Evolutionary conservation across 2,888 invertebrate genomes (phyloP).

Genomic region (Lacanobia wlatinum): DNA sequence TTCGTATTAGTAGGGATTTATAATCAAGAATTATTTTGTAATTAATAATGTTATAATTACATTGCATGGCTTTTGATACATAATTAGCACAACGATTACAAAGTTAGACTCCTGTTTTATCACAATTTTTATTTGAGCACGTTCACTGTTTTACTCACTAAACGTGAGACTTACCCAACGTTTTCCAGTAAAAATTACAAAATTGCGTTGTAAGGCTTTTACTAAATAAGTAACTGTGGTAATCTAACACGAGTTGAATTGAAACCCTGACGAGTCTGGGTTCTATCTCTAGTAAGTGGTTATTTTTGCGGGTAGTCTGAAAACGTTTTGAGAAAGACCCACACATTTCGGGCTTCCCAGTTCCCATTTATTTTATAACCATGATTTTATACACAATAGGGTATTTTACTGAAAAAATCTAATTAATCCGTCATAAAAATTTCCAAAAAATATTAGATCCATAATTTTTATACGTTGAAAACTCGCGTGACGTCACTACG

Average conservation of each 20-base stretch:
- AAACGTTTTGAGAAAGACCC: neutral
- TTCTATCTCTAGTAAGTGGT: neutral
- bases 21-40: slow-evolving; percentile 1
- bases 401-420: too few relatives aligned
- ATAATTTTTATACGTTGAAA: too few relatives aligned
- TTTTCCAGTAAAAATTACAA: slow-evolving; percentile 34
- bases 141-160: slow-evolving; percentile 32
- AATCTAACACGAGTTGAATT: neutral
- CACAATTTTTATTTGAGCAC: slow-evolving; percentile 28
- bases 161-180: slow-evolving; percentile 12
- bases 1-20: neutral
- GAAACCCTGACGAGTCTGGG: neutral
- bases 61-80: slow-evolving; percentile 11
- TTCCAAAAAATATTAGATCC: too few relatives aligned
- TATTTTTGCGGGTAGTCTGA: neutral
- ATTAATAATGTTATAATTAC: neutral
- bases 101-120: slow-evolving; percentile 23
- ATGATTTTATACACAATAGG: slow-evolving; percentile 1
- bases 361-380: neutral
- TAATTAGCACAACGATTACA: slow-evolving; percentile 28
- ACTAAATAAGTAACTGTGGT: neutral
- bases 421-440: too few relatives aligned
- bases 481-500: too few relatives aligned
- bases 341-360: slow-evolving; percentile 3
- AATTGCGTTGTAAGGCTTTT: neutral